Evolutionary conservation across 2,888 invertebrate species (phyloP).

Genomic region (Pelosia muscerda): DNA sequence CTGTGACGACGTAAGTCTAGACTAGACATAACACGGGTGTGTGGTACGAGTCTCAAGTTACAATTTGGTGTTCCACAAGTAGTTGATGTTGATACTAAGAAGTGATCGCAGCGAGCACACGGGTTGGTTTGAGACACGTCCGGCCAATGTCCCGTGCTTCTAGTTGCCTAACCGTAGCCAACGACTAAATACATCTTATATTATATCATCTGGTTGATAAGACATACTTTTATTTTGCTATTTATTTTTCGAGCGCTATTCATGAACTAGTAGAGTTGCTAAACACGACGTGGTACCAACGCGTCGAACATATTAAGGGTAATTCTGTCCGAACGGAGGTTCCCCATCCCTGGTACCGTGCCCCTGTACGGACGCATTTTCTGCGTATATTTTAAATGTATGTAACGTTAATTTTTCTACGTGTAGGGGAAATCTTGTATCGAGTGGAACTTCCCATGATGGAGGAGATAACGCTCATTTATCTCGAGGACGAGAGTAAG

Average conservation of each 20-base stretch:
- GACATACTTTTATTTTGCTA: slow-evolving; percentile 71
- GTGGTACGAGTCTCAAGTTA: slow-evolving; percentile 63
- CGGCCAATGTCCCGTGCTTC: slow-evolving; percentile 83
- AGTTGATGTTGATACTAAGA: slow-evolving; percentile 68
- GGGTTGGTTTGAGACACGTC: slow-evolving; percentile 70
- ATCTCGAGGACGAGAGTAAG: slow-evolving; percentile 96
- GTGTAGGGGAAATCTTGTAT: slow-evolving; percentile 95
- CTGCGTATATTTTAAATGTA: slow-evolving; percentile 71
- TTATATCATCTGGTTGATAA: slow-evolving; percentile 61
- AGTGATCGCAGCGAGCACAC: slow-evolving; percentile 73
- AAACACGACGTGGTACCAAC: slow-evolving; percentile 44
- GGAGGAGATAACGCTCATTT: slow-evolving; percentile 97
- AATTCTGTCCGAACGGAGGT: slow-evolving; percentile 40
- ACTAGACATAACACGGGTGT: slow-evolving; percentile 46
- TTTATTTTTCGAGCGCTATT: slow-evolving; percentile 75
- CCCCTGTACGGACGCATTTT: slow-evolving; percentile 52
- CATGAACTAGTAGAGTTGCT: slow-evolving; percentile 66
- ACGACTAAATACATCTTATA: slow-evolving; percentile 53
- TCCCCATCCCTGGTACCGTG: slow-evolving; percentile 51
- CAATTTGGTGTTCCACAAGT: slow-evolving; percentile 71
- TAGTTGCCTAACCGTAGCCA: slow-evolving; percentile 82
- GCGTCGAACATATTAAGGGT: slow-evolving; percentile 41
- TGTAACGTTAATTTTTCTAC: slow-evolving; percentile 87
- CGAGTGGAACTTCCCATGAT: slow-evolving; percentile 97
- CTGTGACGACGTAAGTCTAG: slow-evolving; percentile 3